Conservation (phyloP, 2,888 invertebrate species). For the Leuctra nigra region DNA sequence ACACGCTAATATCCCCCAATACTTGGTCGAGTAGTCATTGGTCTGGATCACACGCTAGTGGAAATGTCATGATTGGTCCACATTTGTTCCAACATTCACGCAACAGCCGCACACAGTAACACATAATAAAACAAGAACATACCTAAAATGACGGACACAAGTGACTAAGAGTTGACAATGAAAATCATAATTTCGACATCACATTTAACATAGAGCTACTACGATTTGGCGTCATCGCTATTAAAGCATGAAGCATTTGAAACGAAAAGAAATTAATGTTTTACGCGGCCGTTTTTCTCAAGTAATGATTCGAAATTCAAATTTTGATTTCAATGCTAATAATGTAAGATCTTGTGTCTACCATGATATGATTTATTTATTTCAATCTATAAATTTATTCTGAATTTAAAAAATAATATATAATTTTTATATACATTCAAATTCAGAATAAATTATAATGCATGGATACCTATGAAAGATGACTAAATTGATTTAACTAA, state of each 20-base stretch:
- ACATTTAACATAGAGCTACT: background rate
- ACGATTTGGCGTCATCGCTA: background rate
- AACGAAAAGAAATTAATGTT: too few relatives aligned
- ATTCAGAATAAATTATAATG: slow-evolving; percentile 12
- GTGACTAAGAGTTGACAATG: slow-evolving; percentile 35
- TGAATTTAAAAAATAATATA: background rate
- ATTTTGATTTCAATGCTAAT: too few relatives aligned
- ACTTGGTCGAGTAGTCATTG: too few relatives aligned
- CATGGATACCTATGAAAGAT: background rate
- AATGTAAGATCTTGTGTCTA: slow-evolving; percentile 42
- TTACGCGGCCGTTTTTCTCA: too few relatives aligned
- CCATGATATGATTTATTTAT: slow-evolving; percentile 31
- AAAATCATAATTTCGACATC: slow-evolving; percentile 4
- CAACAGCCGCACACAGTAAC: slow-evolving; percentile 36
- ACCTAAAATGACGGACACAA: slow-evolving; percentile 46
- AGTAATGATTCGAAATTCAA: too few relatives aligned
- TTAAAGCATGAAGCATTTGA: too few relatives aligned
- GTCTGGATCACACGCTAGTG: too few relatives aligned
- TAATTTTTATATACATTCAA: background rate
- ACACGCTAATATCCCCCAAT: too few relatives aligned
- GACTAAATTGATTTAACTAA: background rate
- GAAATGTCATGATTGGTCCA: too few relatives aligned
- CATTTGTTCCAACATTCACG: too few relatives aligned
- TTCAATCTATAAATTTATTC: slow-evolving; percentile 9
- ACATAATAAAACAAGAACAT: slow-evolving; percentile 40